Percentiles rank a stretch among this genome's conserved stretches.
Evolutionary conservation across 2,888 invertebrate genomes (phyloP).

Genomic region (Macrosiphum euphorbiae): DNA sequence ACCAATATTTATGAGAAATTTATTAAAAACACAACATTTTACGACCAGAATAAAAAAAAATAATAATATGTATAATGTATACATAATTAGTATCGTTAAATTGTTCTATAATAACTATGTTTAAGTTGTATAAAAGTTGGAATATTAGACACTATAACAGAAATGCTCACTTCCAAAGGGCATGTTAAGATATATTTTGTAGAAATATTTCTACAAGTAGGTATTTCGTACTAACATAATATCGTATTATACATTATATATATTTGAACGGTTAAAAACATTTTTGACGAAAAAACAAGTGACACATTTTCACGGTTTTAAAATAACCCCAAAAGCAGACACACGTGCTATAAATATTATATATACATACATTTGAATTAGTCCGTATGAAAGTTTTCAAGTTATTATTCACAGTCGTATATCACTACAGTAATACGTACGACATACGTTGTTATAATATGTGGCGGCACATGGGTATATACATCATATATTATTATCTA

Average conservation of each 20-base stretch:
- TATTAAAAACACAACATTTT: neutral
- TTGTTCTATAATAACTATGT: neutral
- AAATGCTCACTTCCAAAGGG: neutral
- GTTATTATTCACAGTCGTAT: neutral
- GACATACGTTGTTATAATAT: neutral
- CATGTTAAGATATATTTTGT: neutral
- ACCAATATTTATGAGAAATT: neutral
- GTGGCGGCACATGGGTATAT: neutral
- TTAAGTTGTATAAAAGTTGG: neutral
- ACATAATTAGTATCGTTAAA: neutral
- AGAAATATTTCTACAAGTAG: neutral
- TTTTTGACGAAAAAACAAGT: neutral
- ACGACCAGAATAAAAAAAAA: too few species aligned
- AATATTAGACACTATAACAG: neutral
- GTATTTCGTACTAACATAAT: neutral
- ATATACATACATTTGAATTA: neutral
- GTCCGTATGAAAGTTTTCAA: neutral
- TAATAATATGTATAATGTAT: neutral
- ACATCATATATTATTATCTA: neutral
- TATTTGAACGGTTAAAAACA: neutral
- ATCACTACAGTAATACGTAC: neutral
- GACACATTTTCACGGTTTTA: neutral
- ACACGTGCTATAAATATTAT: neutral
- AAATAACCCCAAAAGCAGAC: neutral
- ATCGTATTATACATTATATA: neutral